Percentiles rank a stretch among this genome's conserved stretches.
Conservation (phyloP, 2,113 vertebrate species). For the Boleophthalmus pectinirostris region DNA sequence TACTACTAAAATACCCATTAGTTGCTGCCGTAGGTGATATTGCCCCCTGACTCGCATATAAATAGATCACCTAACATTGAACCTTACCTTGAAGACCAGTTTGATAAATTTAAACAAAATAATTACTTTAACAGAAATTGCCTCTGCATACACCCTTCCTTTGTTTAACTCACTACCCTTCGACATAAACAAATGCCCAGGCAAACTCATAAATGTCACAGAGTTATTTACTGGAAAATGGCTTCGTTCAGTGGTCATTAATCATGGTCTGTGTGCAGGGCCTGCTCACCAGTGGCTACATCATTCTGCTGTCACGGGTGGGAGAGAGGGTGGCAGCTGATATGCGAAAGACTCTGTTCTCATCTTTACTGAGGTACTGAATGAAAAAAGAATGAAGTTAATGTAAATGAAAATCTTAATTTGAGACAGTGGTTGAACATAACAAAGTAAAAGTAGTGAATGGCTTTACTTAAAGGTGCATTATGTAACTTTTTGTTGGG, state of each 20-base stretch:
- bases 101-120: neutral
- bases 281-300: slow-evolving; percentile 88
- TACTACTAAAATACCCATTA: too few relatives aligned
- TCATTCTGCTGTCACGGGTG: slow-evolving; percentile 84
- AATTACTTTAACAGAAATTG: neutral
- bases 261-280: slow-evolving; percentile 74
- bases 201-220: slow-evolving; percentile 6
- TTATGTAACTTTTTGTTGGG: too few relatives aligned
- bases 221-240: slow-evolving; percentile 17
- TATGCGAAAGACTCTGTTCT: slow-evolving; percentile 90
- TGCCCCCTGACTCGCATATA: too few relatives aligned
- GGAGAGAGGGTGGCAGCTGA: slow-evolving; percentile 87
- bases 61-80: neutral
- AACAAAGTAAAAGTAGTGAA: too few relatives aligned
- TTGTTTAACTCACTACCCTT: neutral
- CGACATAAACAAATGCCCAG: neutral
- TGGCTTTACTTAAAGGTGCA: too few relatives aligned
- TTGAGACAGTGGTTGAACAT: too few relatives aligned
- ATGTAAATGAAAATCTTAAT: too few relatives aligned
- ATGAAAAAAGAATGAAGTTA: neutral
- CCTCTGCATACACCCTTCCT: neutral
- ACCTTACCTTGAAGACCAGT: neutral
- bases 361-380: slow-evolving; percentile 82
- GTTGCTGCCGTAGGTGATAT: too few relatives aligned
- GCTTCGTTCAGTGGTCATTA: slow-evolving; percentile 2